Conservation (phyloP, 35 echinoderm and acorn worm species). For the Acanthaster planci region DNA sequence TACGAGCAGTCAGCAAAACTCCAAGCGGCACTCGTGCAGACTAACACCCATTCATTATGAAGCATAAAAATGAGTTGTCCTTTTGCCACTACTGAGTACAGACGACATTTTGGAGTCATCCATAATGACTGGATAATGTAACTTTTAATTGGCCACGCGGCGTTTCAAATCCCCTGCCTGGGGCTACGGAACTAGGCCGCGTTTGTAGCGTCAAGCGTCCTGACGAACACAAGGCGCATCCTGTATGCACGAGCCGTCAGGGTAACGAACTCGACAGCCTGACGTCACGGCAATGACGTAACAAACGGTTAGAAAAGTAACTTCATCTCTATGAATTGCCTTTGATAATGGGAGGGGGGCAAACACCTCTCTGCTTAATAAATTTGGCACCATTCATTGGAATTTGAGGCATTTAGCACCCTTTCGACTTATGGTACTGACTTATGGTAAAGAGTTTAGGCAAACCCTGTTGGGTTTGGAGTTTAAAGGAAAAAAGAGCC, state of each 20-base stretch:
- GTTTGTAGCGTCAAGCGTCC: neutral
- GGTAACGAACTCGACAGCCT: neutral
- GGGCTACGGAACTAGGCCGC: neutral
- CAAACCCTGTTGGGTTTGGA: too few relatives aligned
- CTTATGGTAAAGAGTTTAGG: neutral
- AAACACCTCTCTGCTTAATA: neutral
- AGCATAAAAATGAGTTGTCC: neutral
- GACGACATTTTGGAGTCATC: too few relatives aligned
- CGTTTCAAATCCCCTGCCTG: neutral
- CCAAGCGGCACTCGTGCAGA: too few relatives aligned
- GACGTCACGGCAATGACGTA: neutral
- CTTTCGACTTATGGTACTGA: neutral
- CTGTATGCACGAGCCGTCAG: too few relatives aligned
- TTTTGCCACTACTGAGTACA: neutral
- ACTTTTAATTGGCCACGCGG: neutral
- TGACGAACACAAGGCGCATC: too few relatives aligned
- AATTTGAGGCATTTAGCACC: neutral
- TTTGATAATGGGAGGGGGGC: neutral
- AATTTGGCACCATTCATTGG: neutral
- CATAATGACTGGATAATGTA: constrained; percentile 5
- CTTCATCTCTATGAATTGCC: neutral
- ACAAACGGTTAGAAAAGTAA: neutral
- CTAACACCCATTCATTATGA: too few relatives aligned
- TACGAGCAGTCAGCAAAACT: too few relatives aligned
- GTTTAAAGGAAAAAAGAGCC: too few relatives aligned